These are phyloP conservation scores for Rutilus rutilus DNA, from an alignment of 2,113 vertebrate species.

Conservation along the genomic window DNA sequence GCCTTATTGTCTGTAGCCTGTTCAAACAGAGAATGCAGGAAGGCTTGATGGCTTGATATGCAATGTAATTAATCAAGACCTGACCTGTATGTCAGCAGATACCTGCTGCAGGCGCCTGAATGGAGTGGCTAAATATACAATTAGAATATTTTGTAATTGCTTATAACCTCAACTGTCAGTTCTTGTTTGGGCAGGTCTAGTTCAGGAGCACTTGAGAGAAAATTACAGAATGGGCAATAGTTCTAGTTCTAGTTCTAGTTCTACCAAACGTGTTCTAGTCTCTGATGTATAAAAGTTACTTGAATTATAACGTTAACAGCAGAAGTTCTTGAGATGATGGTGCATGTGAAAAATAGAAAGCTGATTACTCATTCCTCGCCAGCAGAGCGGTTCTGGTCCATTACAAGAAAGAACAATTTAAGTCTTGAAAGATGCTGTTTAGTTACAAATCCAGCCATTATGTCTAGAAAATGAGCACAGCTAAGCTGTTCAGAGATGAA, in stretches of 20 bases:
- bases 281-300: not conserved
- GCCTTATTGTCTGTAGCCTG: not conserved
- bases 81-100: conserved; percentile 65
- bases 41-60: conserved; percentile 29
- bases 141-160: conserved; percentile 57
- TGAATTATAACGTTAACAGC: not conserved
- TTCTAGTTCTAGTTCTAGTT: too few relatives aligned
- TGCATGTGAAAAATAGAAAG: not conserved
- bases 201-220: not conserved
- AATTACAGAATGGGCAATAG: not conserved
- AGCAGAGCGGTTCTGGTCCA: conserved; percentile 16
- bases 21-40: conserved; percentile 1
- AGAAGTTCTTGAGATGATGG: not conserved
- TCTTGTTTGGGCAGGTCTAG: conserved; percentile 32
- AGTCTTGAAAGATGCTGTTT: conserved; percentile 31
- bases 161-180: conserved; percentile 49
- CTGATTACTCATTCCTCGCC: conserved; percentile 25
- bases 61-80: conserved; percentile 64
- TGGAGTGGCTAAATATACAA: conserved; percentile 54
- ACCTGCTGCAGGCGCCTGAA: conserved; percentile 61
- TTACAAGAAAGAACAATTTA: conserved; percentile 22
- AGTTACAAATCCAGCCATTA: conserved; percentile 35
- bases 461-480: conserved; percentile 28
- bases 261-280: not conserved
- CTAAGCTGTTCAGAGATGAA: conserved; percentile 29